Evolutionary conservation across 2,888 invertebrate species (phyloP).

Genomic region (Brachypalpus laphriformis): DNA sequence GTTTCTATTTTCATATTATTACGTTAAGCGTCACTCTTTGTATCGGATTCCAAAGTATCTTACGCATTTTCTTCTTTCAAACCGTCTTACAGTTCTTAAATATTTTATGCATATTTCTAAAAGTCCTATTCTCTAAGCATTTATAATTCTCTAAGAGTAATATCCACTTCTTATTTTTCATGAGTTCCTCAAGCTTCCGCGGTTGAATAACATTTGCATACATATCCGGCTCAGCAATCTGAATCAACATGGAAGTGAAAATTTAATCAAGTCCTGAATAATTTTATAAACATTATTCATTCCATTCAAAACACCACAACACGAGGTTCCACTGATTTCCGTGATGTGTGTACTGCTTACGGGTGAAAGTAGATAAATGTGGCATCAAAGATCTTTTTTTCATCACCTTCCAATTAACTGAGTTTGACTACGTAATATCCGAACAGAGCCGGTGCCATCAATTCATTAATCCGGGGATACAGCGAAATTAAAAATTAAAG

Average conservation of each 20-base stretch:
- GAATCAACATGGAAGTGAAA: background rate
- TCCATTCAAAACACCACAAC: background rate
- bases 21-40: too few relatives aligned
- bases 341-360: background rate
- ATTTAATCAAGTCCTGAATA: conserved; percentile 23
- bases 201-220: conserved; percentile 9
- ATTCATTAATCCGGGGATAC: background rate
- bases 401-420: background rate
- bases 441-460: background rate
- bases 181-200: background rate
- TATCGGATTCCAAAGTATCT: background rate
- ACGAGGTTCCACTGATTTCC: background rate
- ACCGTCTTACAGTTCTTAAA: background rate
- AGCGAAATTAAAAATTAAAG: conserved; percentile 6
- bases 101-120: background rate
- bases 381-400: background rate
- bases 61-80: background rate
- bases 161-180: background rate
- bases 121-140: background rate
- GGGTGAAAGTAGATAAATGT: background rate
- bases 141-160: background rate
- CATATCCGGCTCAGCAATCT: background rate
- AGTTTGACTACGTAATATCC: background rate
- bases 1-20: too few relatives aligned
- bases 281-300: background rate